These are phyloP conservation scores for Garrulus glandarius DNA, from an alignment of 2,797 vertebrate genomes.

Conservation along the genomic window DNA sequence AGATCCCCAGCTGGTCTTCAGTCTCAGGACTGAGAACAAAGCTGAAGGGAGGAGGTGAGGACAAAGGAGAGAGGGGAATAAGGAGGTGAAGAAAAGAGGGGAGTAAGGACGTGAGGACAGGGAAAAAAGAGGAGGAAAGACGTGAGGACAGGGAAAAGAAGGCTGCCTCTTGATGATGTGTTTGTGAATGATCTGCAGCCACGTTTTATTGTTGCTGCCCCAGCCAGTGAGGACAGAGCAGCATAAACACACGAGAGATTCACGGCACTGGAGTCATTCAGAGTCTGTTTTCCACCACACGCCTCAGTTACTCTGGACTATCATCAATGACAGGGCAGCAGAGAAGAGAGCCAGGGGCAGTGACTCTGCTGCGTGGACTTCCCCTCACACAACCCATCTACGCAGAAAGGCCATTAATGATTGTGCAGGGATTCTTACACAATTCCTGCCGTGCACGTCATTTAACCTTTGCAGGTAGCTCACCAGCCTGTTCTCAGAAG, in stretches of 20 bases:
- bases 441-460: background rate
- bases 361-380: background rate
- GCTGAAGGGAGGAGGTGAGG: background rate
- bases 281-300: accelerated
- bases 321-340: background rate
- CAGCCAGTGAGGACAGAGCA: background rate
- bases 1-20: background rate
- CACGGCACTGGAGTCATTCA: background rate
- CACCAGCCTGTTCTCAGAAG: background rate
- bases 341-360: background rate
- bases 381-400: background rate
- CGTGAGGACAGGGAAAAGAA: background rate
- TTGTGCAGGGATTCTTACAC: background rate
- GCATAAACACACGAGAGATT: background rate
- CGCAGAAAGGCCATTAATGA: background rate
- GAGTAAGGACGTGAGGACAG: background rate
- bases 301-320: background rate
- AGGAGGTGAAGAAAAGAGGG: background rate
- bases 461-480: background rate
- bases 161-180: background rate
- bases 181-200: background rate
- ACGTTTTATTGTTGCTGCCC: background rate
- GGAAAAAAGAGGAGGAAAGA: background rate
- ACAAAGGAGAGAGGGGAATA: background rate
- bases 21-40: background rate